Evolutionary conservation across 2,113 vertebrate genomes (phyloP).

Genomic region (Microcebus murinus): DNA sequence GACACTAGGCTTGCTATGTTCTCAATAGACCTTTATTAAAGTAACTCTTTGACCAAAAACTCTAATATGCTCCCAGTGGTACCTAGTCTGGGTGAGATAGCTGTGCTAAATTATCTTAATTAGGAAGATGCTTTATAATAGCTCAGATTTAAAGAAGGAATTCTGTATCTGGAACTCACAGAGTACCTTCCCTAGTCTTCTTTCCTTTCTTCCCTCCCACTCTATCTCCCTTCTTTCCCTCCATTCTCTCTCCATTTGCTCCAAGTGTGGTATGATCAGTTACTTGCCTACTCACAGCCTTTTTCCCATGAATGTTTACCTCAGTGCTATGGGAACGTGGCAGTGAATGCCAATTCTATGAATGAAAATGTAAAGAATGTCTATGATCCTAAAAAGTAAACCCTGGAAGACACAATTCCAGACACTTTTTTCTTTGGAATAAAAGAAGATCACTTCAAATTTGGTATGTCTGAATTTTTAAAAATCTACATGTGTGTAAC

Average conservation of each 20-base stretch:
- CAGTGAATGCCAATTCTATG: not conserved
- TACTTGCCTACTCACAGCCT: not conserved
- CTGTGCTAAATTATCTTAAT: not conserved
- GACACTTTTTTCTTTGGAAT: not conserved
- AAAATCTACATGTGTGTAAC: not conserved
- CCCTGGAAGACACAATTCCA: not conserved
- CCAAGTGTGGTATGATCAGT: not conserved
- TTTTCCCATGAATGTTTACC: not conserved
- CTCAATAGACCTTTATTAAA: constrained; percentile 9
- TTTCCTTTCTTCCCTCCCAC: not conserved
- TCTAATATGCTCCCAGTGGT: not conserved
- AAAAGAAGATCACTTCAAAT: not conserved
- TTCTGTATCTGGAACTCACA: not conserved
- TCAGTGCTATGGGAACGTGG: not conserved
- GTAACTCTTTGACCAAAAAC: not conserved
- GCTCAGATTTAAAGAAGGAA: not conserved
- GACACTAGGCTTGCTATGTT: not conserved
- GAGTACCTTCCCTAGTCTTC: not conserved
- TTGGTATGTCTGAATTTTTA: not conserved
- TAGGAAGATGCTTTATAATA: not conserved
- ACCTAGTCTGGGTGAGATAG: not conserved
- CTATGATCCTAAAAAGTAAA: not conserved
- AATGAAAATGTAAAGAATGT: not conserved
- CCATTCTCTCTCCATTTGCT: not conserved
- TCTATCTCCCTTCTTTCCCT: not conserved